Evolutionary conservation across 2,888 invertebrate species (phyloP), one percentile per base, ranked within the genome.

Genomic region (Octonoba sinensis): DNA sequence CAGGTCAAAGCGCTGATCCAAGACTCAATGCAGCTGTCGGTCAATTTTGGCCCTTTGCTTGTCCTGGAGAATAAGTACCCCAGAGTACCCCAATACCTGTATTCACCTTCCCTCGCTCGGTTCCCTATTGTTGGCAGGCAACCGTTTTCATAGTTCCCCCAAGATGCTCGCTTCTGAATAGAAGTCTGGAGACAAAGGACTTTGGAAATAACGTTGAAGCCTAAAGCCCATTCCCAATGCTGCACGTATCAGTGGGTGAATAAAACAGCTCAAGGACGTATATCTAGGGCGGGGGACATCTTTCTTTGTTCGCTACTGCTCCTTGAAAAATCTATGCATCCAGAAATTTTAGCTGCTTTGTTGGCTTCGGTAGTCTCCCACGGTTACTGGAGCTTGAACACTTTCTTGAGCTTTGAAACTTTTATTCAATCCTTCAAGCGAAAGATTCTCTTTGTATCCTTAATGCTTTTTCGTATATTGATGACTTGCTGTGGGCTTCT

Each of bases 1-100:
- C 54, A 62, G 77, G 77, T 77, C 77, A 77, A 77, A 77, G 77
- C 77, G 24, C 57, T 77, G 77, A 77, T 77, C 77, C 77, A 46
- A 51, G 56, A 66, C 78, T 65, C 65, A 65, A n/a, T 59, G 70
- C 78, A 78, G 78, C 78, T 78, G 78, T 72, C 78, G 71, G 78
- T 78, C 78, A 78, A 59, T 78, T 78, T 71, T 56, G 57, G 78
- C 66, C 77, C 77, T 56, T 65, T 65, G 44, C 46, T 22, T 57
- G 16, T 20, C 46, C 44, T 16, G 47, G 27, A 64, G 66, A 66
- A 66, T 74, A 74, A 18, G 24, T 65, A 44, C 20, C 49, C 65
- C 65, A 44, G 22, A 46, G 54, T 36, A 66, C 27, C 65, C 65
- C 65, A 60, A 49, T 54, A 62, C 65, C 46, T 66, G 65, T 75